phyloP scores from a whole-genome alignment of 2,113 vertebrate species.

The Planiliza haematocheilus region DNA sequence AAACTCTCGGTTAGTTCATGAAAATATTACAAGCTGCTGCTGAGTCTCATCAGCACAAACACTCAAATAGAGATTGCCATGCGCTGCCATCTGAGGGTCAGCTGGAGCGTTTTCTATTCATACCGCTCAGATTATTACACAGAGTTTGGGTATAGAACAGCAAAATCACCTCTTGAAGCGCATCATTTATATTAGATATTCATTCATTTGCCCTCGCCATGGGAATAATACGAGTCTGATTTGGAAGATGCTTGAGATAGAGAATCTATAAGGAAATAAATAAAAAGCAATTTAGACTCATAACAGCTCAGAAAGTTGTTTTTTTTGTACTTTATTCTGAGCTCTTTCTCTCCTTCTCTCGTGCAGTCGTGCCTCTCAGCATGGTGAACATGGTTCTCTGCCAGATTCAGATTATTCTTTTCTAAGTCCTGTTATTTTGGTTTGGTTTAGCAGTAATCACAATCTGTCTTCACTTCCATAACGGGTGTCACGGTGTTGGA shows the following conservation, averaged over 20 bases:
- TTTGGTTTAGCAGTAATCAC: no score
- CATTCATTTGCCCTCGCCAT: not conserved
- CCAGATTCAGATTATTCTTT: no score
- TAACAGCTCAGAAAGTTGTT: no score
- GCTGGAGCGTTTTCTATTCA: not conserved
- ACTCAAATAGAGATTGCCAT: no score
- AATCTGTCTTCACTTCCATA: no score
- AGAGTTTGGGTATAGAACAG: not conserved
- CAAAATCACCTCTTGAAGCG: not conserved
- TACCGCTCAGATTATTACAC: not conserved
- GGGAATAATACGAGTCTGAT: no score
- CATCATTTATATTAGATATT: not conserved
- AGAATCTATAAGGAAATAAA: not conserved
- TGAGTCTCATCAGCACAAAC: not conserved
- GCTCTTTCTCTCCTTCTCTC: no score
- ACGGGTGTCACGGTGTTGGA: no score
- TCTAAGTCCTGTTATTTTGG: no score
- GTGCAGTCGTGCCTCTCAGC: not conserved
- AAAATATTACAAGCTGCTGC: not conserved
- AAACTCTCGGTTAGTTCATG: slow-evolving; percentile 2
- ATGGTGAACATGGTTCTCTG: no score
- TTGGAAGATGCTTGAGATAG: no score
- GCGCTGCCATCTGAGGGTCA: not conserved
- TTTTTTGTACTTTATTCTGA: not conserved
- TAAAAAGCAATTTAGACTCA: not conserved